Evolutionary conservation across 2,113 vertebrate genomes (phyloP).

Genomic region (Burhinus bistriatus): DNA sequence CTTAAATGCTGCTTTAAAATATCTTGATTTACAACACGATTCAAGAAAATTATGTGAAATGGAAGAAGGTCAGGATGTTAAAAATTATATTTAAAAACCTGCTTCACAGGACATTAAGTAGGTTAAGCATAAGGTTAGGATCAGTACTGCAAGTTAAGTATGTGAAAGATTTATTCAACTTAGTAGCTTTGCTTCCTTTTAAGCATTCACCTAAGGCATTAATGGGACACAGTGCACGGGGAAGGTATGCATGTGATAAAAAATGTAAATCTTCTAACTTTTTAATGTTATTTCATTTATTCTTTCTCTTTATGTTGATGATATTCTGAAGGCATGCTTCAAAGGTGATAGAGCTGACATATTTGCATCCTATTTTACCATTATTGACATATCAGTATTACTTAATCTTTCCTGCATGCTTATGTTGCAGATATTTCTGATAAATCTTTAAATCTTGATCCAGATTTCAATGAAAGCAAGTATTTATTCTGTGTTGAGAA

Average conservation of each 20-base stretch:
- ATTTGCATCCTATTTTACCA: not conserved
- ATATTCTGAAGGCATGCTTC: not conserved
- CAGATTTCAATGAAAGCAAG: not conserved
- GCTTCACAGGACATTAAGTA: not conserved
- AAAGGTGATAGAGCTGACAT: not conserved
- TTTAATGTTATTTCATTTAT: not conserved
- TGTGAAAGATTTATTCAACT: not conserved
- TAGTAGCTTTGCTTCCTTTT: not conserved
- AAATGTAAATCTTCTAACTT: not conserved
- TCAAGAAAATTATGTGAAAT: not conserved
- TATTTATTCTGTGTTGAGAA: not conserved
- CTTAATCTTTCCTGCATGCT: not conserved
- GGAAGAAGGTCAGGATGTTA: not conserved
- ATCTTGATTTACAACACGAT: not conserved
- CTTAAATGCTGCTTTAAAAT: not conserved
- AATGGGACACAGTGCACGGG: not conserved
- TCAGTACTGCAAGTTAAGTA: not conserved
- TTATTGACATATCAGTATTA: not conserved
- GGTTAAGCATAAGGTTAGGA: not conserved
- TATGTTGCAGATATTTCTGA: not conserved
- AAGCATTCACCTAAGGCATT: not conserved
- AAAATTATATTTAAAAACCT: not conserved
- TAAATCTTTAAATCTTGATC: not conserved
- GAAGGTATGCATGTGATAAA: not conserved
- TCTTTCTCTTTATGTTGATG: not conserved